phyloP scores from a whole-genome alignment of 2,113 vertebrate genomes.

The Charina bottae region DNA sequence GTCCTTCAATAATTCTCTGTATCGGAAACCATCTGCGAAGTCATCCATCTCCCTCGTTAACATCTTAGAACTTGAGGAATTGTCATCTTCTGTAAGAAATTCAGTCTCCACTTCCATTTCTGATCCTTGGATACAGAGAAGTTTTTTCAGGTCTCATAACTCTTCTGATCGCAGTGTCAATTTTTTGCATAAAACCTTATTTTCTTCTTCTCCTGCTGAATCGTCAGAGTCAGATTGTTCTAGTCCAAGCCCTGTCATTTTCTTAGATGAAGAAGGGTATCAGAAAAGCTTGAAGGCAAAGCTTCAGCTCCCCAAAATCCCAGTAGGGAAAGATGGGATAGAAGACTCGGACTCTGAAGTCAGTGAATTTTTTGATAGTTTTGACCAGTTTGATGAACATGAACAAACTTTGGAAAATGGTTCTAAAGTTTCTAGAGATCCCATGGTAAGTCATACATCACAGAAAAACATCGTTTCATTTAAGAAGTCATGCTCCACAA shows the following conservation, averaged over 20 bases:
- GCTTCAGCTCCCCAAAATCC: conserved; percentile 93
- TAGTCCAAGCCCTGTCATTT: conserved; percentile 96
- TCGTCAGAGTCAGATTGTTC: conserved; percentile 96
- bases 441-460: conserved; percentile 53
- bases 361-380: conserved; percentile 99
- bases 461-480: conserved; percentile 77
- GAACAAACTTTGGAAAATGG: conserved; percentile 80
- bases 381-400: conserved; percentile 94
- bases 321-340: conserved; percentile 88
- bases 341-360: conserved; percentile 99
- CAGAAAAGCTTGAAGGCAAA: conserved; percentile 95
- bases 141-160: conserved; percentile 81
- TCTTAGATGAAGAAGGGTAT: conserved; percentile 97
- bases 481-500: conserved; percentile 72
- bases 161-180: conserved; percentile 67
- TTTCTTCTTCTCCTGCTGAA: conserved; percentile 81
- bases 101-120: conserved; percentile 76
- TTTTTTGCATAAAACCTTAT: conserved; percentile 65
- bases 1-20: conserved; percentile 75
- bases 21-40: conserved; percentile 73
- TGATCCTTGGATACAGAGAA: conserved; percentile 84
- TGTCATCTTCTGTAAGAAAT: conserved; percentile 79
- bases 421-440: conserved; percentile 66
- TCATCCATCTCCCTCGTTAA: conserved; percentile 67
- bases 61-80: conserved; percentile 69